A percentile compares a stretch with the other conserved stretches of the same genome.
Conservation (phyloP, 1,140 invertebrate genomes). For the Lordiphosa clarofinis region DNA sequence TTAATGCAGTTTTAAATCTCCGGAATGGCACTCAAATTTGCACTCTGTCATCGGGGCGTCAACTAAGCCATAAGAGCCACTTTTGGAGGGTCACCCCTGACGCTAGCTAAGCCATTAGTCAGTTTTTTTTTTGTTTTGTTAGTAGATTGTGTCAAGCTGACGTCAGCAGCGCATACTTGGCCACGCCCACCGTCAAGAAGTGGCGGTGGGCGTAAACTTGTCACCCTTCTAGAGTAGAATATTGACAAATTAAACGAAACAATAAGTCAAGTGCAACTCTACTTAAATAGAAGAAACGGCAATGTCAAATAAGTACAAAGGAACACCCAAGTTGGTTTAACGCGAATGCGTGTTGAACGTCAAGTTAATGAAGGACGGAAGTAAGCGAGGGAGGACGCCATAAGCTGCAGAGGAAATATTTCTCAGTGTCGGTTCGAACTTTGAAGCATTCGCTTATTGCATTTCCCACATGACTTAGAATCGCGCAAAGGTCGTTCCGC, state of each 20-base stretch:
- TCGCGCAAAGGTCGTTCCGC: slow-evolving; percentile 13
- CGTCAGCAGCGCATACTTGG: slow-evolving; percentile 33
- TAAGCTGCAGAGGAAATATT: slow-evolving; percentile 2
- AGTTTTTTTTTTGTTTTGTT: slow-evolving; percentile 8
- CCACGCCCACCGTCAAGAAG: slow-evolving; percentile 35
- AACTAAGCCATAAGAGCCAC: slow-evolving; percentile 34
- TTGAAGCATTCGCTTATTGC: slow-evolving; percentile 37
- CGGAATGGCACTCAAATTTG: slow-evolving; percentile 25
- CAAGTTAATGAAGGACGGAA: slow-evolving; percentile 66
- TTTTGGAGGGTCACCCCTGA: slow-evolving; percentile 4
- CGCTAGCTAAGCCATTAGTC: slow-evolving; percentile 29
- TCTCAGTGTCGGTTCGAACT: neutral
- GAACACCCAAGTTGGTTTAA: slow-evolving; percentile 41
- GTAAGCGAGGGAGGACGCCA: slow-evolving; percentile 48
- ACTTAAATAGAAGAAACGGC: slow-evolving; percentile 4
- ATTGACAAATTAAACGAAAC: slow-evolving; percentile 64
- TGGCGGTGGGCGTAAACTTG: slow-evolving; percentile 19
- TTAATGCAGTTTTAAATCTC: slow-evolving; percentile 49
- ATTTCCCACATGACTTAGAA: slow-evolving; percentile 35
- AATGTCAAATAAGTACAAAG: slow-evolving; percentile 25
- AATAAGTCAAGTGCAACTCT: slow-evolving; percentile 27
- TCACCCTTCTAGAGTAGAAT: slow-evolving; percentile 9
- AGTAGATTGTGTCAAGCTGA: slow-evolving; percentile 42
- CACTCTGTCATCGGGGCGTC: slow-evolving; percentile 32
- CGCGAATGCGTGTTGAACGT: slow-evolving; percentile 37